Evolutionary conservation across 2,888 invertebrate genomes (phyloP).

Genomic region (Cactoblastis cactorum): DNA sequence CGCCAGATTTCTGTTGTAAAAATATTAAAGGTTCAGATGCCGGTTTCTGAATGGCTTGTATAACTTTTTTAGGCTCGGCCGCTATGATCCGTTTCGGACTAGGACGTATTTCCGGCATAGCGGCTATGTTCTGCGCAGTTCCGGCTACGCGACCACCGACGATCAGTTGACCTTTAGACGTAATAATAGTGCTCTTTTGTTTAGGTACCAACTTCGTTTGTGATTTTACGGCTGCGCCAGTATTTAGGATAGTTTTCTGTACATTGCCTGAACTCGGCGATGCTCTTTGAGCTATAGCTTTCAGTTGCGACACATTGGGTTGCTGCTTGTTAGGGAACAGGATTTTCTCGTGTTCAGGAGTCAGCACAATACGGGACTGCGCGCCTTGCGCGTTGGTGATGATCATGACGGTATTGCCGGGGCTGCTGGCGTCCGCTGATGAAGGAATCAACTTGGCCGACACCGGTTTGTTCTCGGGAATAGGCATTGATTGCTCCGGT

Average conservation of each 20-base stretch:
- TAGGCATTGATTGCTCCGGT: constrained; percentile 36
- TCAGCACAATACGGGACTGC: constrained; percentile 79
- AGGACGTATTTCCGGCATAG: constrained; percentile 64
- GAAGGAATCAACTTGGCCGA: constrained; percentile 62
- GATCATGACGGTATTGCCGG: constrained; percentile 81
- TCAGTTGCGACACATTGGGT: constrained; percentile 55
- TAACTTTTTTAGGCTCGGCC: constrained; percentile 56
- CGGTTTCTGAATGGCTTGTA: constrained; percentile 57
- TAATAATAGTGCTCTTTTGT: constrained; percentile 75
- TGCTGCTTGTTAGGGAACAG: constrained; percentile 76
- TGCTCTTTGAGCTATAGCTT: constrained; percentile 59
- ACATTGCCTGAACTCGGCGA: constrained; percentile 37
- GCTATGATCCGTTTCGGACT: constrained; percentile 54
- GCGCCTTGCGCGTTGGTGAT: constrained; percentile 81
- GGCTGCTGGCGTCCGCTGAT: constrained; percentile 46
- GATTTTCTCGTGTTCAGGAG: constrained; percentile 81
- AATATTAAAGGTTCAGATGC: constrained; percentile 64
- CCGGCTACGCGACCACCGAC: constrained; percentile 68
- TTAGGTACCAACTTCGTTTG: constrained; percentile 59
- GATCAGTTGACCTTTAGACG: constrained; percentile 78
- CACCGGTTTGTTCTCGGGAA: constrained; percentile 54
- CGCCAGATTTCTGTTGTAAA: constrained; percentile 69
- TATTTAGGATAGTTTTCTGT: constrained; percentile 44
- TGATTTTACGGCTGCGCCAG: constrained; percentile 37
- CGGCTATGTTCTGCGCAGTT: constrained; percentile 67